Evolutionary conservation across 2,113 vertebrate species (phyloP).

Genomic region (Zosterops lateralis): DNA sequence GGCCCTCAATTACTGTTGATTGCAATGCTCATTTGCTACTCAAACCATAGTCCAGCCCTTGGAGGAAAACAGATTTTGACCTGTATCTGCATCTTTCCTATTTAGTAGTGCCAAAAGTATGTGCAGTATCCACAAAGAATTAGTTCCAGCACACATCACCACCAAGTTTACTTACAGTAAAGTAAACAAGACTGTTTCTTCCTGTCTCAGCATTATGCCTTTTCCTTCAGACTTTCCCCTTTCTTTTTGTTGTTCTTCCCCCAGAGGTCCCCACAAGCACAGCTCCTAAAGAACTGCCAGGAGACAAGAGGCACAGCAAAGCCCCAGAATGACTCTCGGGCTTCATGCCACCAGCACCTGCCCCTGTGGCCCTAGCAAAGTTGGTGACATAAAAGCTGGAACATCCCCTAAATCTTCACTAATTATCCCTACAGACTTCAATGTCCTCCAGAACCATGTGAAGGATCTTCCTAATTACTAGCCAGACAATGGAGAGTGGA

Average conservation of each 20-base stretch:
- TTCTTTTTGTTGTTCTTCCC: neutral
- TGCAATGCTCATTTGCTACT: neutral
- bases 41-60: neutral
- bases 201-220: neutral
- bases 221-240: neutral
- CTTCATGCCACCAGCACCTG: conserved; percentile 9
- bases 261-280: neutral
- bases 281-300: neutral
- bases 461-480: conserved; percentile 91
- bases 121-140: neutral
- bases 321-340: neutral
- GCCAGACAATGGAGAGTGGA: conserved; percentile 76
- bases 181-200: neutral
- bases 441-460: conserved; percentile 85
- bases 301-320: neutral
- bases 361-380: conserved; percentile 57
- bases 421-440: conserved; percentile 89
- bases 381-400: conserved; percentile 83
- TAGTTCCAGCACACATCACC: neutral
- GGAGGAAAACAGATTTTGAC: neutral
- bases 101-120: neutral
- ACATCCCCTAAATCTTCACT: conserved; percentile 83
- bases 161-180: neutral
- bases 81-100: neutral
- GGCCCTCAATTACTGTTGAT: neutral